A percentile compares a stretch with the other conserved stretches of the same genome.
These are phyloP conservation scores for Drosophila emarginata DNA, from an alignment of 2,888 invertebrate species.

Conservation along the genomic window DNA sequence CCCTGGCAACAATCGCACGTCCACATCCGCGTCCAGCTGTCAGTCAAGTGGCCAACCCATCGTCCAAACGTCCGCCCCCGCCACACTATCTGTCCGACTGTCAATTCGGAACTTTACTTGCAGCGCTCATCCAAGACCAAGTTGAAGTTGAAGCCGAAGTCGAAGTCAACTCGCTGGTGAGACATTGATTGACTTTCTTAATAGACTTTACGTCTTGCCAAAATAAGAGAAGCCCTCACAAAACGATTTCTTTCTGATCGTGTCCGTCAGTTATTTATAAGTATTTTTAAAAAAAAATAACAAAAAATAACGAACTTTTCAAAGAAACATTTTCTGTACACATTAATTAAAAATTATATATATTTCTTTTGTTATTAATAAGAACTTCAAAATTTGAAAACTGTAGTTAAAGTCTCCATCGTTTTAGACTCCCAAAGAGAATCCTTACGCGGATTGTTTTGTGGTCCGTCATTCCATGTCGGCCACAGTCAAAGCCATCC, in stretches of 20 bases:
- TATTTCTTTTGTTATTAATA: no score
- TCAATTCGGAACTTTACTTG: constrained; percentile 67
- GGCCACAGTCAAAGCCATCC: constrained; percentile 73
- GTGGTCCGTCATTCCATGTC: constrained; percentile 44
- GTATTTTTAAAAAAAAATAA: no score
- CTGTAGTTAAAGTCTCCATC: background rate
- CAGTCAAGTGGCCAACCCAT: constrained; percentile 66
- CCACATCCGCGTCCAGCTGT: constrained; percentile 65
- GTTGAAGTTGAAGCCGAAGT: constrained; percentile 40
- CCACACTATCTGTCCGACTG: constrained; percentile 49
- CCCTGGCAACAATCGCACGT: constrained; percentile 53
- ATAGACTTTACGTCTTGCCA: constrained; percentile 81
- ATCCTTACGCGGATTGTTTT: constrained; percentile 11
- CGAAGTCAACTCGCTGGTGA: constrained; percentile 77
- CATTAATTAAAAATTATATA: no score
- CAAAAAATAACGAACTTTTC: no score
- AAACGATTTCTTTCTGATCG: constrained; percentile 17
- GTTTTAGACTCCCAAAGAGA: background rate
- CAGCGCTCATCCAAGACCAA: constrained; percentile 50
- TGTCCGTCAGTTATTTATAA: no score
- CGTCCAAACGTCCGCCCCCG: constrained; percentile 48
- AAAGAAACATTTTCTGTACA: no score
- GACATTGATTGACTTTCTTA: constrained; percentile 83
- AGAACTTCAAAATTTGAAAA: background rate
- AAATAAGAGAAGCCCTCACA: constrained; percentile 72